These are phyloP conservation scores for Prosapia bicincta DNA, from an alignment of 2,888 invertebrate species.

Conservation along the genomic window DNA sequence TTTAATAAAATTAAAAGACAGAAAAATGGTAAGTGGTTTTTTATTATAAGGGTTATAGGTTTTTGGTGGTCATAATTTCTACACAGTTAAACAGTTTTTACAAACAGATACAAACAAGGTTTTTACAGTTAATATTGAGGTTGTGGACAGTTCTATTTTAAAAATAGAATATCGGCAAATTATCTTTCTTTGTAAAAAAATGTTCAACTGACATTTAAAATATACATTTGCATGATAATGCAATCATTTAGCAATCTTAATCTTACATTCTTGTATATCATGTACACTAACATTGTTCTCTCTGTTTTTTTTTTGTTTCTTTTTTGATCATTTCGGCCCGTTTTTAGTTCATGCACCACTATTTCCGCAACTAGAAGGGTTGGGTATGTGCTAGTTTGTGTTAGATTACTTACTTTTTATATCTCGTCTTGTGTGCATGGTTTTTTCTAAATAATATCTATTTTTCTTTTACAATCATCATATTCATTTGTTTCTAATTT, in stretches of 20 bases:
- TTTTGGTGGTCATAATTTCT: too few species aligned
- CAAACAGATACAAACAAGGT: too few species aligned
- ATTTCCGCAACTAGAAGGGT: conserved; percentile 58
- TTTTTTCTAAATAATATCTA: not conserved
- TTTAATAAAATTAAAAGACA: too few species aligned
- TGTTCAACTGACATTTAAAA: too few species aligned
- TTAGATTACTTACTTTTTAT: conserved; percentile 22
- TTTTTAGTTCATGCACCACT: conserved; percentile 57
- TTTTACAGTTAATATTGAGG: too few species aligned
- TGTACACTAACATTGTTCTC: conserved; percentile 24
- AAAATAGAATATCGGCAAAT: too few species aligned
- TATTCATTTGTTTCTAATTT: not conserved
- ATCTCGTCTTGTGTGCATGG: conserved; percentile 26
- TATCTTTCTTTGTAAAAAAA: too few species aligned
- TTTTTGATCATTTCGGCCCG: conserved; percentile 33
- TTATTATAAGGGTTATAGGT: too few species aligned
- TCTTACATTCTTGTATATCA: conserved; percentile 33
- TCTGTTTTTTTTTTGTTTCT: conserved; percentile 20
- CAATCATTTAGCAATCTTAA: conserved; percentile 5
- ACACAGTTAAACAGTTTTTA: too few species aligned
- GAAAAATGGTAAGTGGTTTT: too few species aligned
- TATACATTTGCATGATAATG: not conserved
- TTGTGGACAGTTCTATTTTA: too few species aligned
- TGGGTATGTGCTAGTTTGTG: conserved; percentile 53
- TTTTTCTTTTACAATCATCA: too few species aligned